phyloP scores from a whole-genome alignment of 37 sponge, comb jelly and placozoan genomes.

The Crambe crambe region DNA sequence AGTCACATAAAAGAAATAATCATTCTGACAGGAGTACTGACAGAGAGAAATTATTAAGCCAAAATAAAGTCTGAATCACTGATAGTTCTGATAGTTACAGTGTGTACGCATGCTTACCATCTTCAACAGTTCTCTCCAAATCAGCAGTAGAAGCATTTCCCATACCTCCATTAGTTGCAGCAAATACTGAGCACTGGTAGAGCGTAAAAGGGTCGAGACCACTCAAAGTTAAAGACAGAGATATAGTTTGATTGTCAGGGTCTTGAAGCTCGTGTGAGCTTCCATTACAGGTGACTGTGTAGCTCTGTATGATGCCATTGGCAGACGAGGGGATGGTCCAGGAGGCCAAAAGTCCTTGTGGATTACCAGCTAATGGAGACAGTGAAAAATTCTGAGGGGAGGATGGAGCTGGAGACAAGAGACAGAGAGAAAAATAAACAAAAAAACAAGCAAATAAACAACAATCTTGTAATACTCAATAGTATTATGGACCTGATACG shows the following conservation, averaged over 20 bases:
- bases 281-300: slow-evolving; percentile 28
- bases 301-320: slow-evolving; percentile 56
- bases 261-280: not conserved
- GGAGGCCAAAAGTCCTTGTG: not conserved
- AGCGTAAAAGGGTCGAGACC: slow-evolving; percentile 49
- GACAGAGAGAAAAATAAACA: not conserved
- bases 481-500: no score
- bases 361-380: slow-evolving; percentile 4
- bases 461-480: no score
- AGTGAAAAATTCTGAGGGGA: not conserved
- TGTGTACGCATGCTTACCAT: slow-evolving; percentile 38
- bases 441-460: no score
- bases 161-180: slow-evolving; percentile 50
- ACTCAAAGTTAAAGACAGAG: not conserved
- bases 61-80: no score
- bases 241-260: not conserved
- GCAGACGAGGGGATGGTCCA: slow-evolving; percentile 27
- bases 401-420: not conserved
- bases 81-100: no score
- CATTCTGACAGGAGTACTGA: no score
- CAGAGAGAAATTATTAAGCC: no score
- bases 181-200: slow-evolving; percentile 56
- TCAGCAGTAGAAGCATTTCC: slow-evolving; percentile 23
- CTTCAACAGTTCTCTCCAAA: slow-evolving; percentile 27
- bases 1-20: no score